phyloP scores from a whole-genome alignment of 2,113 vertebrate genomes.

The Poeciliopsis prolifica region DNA sequence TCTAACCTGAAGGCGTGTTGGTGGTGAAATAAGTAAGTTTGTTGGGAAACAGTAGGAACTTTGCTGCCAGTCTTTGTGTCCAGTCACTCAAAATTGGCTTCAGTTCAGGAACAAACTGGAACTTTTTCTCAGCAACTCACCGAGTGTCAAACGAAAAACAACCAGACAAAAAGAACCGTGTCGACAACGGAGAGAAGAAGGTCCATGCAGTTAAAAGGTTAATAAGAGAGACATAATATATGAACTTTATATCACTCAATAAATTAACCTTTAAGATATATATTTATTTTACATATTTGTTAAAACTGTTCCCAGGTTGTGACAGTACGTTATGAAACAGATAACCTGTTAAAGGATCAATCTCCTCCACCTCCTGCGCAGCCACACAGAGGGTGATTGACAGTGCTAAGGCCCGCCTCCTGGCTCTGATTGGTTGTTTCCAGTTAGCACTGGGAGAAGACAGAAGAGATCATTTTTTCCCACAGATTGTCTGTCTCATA shows the following conservation, averaged over 20 bases:
- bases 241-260: neutral
- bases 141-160: neutral
- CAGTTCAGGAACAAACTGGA: constrained; percentile 47
- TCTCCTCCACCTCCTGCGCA: too few relatives aligned
- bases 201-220: neutral
- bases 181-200: neutral
- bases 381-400: too few relatives aligned
- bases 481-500: too few relatives aligned
- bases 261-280: neutral
- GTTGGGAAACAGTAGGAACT: constrained; percentile 26
- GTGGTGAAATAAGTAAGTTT: neutral
- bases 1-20: neutral
- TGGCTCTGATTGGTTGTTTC: too few relatives aligned
- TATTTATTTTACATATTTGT: too few relatives aligned
- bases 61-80: constrained; percentile 21
- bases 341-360: too few relatives aligned
- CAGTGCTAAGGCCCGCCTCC: too few relatives aligned
- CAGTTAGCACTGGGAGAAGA: too few relatives aligned
- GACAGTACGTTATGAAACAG: too few relatives aligned
- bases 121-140: neutral
- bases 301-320: too few relatives aligned
- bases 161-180: neutral
- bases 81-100: constrained; percentile 47
- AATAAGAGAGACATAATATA: neutral
- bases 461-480: too few relatives aligned